Evolutionary conservation across 2,888 invertebrate genomes (phyloP), one percentile per base, ranked within the genome.

Genomic region (Marronus borbonicus): DNA sequence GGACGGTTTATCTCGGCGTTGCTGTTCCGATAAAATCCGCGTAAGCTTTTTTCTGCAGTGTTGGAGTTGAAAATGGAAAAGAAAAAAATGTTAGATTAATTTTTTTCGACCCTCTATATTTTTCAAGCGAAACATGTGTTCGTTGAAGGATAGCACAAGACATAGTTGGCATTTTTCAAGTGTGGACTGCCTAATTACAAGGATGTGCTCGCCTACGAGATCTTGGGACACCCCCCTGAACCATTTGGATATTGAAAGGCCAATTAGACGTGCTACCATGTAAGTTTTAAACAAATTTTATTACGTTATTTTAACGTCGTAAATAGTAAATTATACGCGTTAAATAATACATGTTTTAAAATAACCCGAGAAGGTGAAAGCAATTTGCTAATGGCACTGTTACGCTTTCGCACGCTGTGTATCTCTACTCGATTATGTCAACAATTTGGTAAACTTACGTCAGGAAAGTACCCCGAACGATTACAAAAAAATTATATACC

Each of bases 91-190:
- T 17, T 52, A 3, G 31, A 4, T 31, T 31, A 31, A 31, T 31
- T 12, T 44, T 12, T 44, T 44, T 44, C 44, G 1, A 44, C 44
- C 44, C 44, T 28, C 44, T 8, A 7, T 28, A 28, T 7, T 36
- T 39, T 36, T 36, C 36, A 24, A 24, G 52, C 55, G 68, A 58
- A 80, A 76, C 79, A 85, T 83, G 84, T 84, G 82, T 79, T 83
- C 84, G 77, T 79, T 83, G 62, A 82, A 80, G 78, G 81, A 82
- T 49, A 83, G 79, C 80, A 75, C 79, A 79, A 80, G 82, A 80
- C 84, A 84, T 78, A 84, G 81, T 79, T 85, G 84, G 85, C 85
- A 83, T 81, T 86, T 83, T 76, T 84, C 82, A 52, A 86, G 86
- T 24, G 82, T 85, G 77, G 86, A 86, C 79, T 86, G 85, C 81